Conservation (phyloP, 2,113 vertebrate species). For the Girardinichthys multiradiatus region DNA sequence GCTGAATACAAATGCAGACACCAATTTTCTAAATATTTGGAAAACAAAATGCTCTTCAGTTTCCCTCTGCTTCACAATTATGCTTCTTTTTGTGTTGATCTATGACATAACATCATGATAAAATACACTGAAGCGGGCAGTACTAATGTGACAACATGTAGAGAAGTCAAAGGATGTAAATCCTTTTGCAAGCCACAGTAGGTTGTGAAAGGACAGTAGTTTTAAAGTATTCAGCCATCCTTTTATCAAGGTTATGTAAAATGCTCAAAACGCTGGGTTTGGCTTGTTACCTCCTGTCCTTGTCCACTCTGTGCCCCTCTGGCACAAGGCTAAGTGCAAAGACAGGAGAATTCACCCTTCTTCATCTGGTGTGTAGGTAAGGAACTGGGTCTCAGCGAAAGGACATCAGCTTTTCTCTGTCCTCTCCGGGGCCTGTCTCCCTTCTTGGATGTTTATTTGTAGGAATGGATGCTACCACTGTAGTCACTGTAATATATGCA, state of each 20-base stretch:
- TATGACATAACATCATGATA: neutral
- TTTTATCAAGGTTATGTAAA: constrained; percentile 3
- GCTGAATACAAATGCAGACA: too few relatives aligned
- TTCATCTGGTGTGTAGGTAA: neutral
- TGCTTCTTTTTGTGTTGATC: neutral
- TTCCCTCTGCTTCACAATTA: neutral
- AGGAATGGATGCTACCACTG: neutral
- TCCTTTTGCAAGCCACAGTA: neutral
- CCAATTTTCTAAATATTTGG: too few relatives aligned
- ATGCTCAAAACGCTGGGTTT: constrained; percentile 3
- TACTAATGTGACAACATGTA: neutral
- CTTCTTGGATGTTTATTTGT: neutral
- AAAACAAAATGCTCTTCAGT: neutral
- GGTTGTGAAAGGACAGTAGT: neutral
- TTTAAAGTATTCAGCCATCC: neutral
- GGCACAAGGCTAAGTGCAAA: neutral
- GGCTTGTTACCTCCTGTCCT: neutral
- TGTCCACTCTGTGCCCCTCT: neutral
- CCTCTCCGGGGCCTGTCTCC: neutral
- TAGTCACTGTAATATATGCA: neutral
- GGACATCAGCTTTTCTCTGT: neutral
- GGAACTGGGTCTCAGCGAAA: neutral
- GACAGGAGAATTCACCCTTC: neutral
- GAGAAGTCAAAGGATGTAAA: too few relatives aligned
- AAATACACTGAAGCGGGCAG: neutral